A percentile compares a stretch with the other conserved stretches of the same genome.
Conservation (phyloP, 1,140 invertebrate genomes). For the Oscheius sp. region DNA sequence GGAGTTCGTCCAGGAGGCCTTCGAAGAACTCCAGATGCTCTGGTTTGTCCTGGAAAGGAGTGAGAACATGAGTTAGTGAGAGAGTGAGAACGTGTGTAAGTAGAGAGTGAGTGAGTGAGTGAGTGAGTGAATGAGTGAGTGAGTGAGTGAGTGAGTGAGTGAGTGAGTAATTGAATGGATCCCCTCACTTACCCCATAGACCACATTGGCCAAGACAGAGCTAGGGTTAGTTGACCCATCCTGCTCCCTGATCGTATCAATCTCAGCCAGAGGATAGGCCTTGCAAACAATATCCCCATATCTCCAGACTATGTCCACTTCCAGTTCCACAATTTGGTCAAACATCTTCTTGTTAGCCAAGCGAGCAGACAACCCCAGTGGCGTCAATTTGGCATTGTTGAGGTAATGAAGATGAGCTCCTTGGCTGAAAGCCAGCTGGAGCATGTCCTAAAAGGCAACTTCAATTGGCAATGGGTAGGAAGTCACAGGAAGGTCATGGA, state of each 20-base stretch:
- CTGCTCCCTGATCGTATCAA: slow-evolving; percentile 87
- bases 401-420: slow-evolving; percentile 80
- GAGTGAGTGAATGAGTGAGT: no score
- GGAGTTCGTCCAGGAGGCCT: slow-evolving; percentile 83
- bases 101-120: not conserved
- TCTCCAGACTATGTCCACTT: slow-evolving; percentile 63
- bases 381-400: slow-evolving; percentile 82
- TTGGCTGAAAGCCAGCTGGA: slow-evolving; percentile 87
- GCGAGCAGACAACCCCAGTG: slow-evolving; percentile 85
- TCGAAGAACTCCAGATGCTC: slow-evolving; percentile 92
- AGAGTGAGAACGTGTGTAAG: no score
- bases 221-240: slow-evolving; percentile 86
- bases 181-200: slow-evolving; percentile 77
- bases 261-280: slow-evolving; percentile 85
- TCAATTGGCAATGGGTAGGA: not conserved
- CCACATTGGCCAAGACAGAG: slow-evolving; percentile 87
- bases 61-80: no score
- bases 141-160: no score
- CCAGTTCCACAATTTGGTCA: slow-evolving; percentile 64
- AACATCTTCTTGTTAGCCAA: slow-evolving; percentile 87
- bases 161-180: no score
- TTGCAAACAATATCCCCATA: slow-evolving; percentile 85
- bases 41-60: slow-evolving; percentile 74
- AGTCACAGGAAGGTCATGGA: slow-evolving; percentile 82
- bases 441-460: slow-evolving; percentile 71